Conservation (phyloP, 1,140 invertebrate genomes). For the Sitodiplosis mosellana region DNA sequence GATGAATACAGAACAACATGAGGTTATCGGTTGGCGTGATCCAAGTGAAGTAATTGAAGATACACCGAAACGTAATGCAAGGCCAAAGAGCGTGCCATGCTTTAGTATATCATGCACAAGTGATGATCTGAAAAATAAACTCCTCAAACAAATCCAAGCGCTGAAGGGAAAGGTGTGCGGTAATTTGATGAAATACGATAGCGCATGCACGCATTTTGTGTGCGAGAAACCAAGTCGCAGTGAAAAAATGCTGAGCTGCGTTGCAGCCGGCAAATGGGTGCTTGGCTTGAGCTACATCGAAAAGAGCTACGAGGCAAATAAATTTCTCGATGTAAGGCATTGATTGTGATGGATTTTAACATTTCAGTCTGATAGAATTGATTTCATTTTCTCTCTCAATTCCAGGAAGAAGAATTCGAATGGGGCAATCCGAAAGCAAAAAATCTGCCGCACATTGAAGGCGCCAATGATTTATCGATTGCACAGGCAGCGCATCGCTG, state of each 20-base stretch:
- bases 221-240: constrained; percentile 52
- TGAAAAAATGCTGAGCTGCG: constrained; percentile 66
- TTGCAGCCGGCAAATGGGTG: constrained; percentile 77
- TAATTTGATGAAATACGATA: constrained; percentile 37
- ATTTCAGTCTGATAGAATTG: constrained; percentile 2
- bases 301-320: constrained; percentile 36
- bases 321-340: constrained; percentile 44
- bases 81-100: constrained; percentile 11
- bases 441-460: constrained; percentile 26
- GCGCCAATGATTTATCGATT: constrained; percentile 27
- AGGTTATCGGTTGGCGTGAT: constrained; percentile 21
- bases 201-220: constrained; percentile 55
- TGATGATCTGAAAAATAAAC: neutral
- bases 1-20: constrained; percentile 12
- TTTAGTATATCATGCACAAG: constrained; percentile 18
- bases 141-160: constrained; percentile 27
- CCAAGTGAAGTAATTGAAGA: constrained; percentile 14
- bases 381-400: constrained; percentile 1
- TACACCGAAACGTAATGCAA: constrained; percentile 6
- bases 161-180: constrained; percentile 49
- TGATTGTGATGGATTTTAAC: neutral
- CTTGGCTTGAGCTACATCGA: constrained; percentile 59
- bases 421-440: constrained; percentile 48
- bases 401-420: constrained; percentile 56
- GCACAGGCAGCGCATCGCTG: constrained; percentile 42